Base-by-base conservation (phyloP, 53 echinoderm and acorn worm species). In the Paelopatides confundens region DNA sequence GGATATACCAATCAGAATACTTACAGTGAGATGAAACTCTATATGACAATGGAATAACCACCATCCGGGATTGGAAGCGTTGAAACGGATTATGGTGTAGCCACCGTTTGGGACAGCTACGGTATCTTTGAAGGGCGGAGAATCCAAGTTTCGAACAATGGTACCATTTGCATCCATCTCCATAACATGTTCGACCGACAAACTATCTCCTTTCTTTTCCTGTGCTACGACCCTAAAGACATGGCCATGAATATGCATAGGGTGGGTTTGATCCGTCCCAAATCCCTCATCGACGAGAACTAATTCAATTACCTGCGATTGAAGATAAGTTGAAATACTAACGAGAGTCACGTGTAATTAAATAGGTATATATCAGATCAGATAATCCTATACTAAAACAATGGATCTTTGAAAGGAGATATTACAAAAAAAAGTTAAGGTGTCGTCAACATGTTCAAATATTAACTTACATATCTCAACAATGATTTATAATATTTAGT, bases 11-110 rank as follows among this genome's bases (percentile, higher is more conserved):
- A 17, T 53, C 23, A n/a, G 58, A 15, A 6, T 50, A 85, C 93
- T 92, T 70, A 94, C 94, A 26, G 76, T 82, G 26, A 87, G 64
- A 77, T 94, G 92, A 35, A 94, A 94, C 65, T 92, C 89, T 4
- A 94, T 69, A 65, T 94, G 94, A 62, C 94, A 94, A 58, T 94
- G 94, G 29, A 95, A 85, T 14, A 95, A 69, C 95, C 93, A 95
- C 90, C 92, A 95, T 49, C 95, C 92, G 6, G 95, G 95, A 52
- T 95, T 95, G 35, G 90, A 82, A 13, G 92, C 95, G n/a, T 85
- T 81, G 67, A 95, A 93, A 36, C 90, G 95, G 35, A 95, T 48
- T 68, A 95, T 93, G 37, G 95, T 95, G 46, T 95, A 95, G 9
- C 95, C 95, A 9, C 95, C 92, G 62, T 92, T 81, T 8, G 92